Conservation (phyloP, 2,888 invertebrate genomes). For the Anorthoa munda region DNA sequence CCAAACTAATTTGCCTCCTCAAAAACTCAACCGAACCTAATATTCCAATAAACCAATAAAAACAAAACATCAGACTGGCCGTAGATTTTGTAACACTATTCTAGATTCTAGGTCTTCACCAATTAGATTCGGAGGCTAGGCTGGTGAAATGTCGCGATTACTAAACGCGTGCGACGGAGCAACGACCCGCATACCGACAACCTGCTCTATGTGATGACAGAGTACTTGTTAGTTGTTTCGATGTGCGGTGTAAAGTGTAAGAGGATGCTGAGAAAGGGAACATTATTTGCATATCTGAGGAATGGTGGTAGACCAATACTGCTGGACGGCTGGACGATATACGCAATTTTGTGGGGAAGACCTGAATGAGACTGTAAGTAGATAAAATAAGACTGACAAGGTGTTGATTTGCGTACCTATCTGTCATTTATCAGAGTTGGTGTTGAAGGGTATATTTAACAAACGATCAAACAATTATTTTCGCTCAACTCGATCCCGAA, state of each 20-base stretch:
- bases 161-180: constrained; percentile 82
- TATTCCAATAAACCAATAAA: constrained; percentile 31
- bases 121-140: constrained; percentile 79
- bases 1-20: background rate
- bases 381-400: too few species aligned
- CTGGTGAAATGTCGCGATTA: constrained; percentile 84
- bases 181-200: constrained; percentile 86
- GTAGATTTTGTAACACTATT: constrained; percentile 66
- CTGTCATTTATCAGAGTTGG: too few species aligned
- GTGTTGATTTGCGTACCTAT: too few species aligned
- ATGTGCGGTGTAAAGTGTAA: constrained; percentile 55
- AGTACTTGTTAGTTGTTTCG: constrained; percentile 80
- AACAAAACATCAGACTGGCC: background rate
- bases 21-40: background rate
- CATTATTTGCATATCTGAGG: background rate
- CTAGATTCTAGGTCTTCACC: constrained; percentile 85
- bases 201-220: constrained; percentile 88
- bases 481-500: too few species aligned
- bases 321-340: too few species aligned
- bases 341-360: too few species aligned
- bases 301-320: too few species aligned
- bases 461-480: too few species aligned
- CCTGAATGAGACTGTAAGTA: too few species aligned
- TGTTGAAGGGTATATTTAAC: too few species aligned
- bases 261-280: constrained; percentile 3